phyloP scores from a whole-genome alignment of 2,888 invertebrate genomes.

The Leucoptera coffeella region DNA sequence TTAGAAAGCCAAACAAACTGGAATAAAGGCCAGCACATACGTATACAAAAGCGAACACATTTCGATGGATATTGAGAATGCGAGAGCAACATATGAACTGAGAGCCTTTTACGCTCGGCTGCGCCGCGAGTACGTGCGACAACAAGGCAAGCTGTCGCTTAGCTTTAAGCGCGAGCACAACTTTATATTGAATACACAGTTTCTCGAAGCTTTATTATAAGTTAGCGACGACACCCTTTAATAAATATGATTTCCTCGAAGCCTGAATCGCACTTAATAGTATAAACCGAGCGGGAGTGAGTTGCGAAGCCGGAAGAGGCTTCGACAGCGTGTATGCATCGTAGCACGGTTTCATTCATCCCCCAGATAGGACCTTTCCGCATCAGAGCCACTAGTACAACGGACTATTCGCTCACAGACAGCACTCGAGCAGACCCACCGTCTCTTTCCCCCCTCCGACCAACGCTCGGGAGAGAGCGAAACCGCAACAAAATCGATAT shows the following conservation, averaged over 20 bases:
- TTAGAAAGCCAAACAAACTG: too few species aligned
- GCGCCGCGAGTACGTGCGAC: too few species aligned
- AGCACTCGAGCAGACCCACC: constrained; percentile 24
- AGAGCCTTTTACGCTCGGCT: too few species aligned
- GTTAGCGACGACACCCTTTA: too few species aligned
- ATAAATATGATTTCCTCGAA: neutral
- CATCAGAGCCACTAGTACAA: constrained; percentile 18
- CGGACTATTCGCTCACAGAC: constrained; percentile 42
- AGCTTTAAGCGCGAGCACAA: too few species aligned
- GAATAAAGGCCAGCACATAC: too few species aligned
- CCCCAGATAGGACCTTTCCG: constrained; percentile 31
- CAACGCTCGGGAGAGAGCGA: constrained; percentile 20
- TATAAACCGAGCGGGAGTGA: neutral
- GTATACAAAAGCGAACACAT: too few species aligned
- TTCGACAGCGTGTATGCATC: constrained; percentile 38
- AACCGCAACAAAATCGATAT: constrained; percentile 44
- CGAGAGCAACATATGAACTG: too few species aligned
- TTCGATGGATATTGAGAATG: too few species aligned
- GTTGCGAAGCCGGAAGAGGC: constrained; percentile 48
- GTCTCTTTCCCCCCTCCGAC: constrained; percentile 22
- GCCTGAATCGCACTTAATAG: neutral
- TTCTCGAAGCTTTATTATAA: too few species aligned
- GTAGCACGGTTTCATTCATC: constrained; percentile 52
- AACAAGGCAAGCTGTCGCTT: too few species aligned
- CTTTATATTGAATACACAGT: too few species aligned